Conservation (phyloP, 2,888 invertebrate species). For the Sminthurides aquaticus region DNA sequence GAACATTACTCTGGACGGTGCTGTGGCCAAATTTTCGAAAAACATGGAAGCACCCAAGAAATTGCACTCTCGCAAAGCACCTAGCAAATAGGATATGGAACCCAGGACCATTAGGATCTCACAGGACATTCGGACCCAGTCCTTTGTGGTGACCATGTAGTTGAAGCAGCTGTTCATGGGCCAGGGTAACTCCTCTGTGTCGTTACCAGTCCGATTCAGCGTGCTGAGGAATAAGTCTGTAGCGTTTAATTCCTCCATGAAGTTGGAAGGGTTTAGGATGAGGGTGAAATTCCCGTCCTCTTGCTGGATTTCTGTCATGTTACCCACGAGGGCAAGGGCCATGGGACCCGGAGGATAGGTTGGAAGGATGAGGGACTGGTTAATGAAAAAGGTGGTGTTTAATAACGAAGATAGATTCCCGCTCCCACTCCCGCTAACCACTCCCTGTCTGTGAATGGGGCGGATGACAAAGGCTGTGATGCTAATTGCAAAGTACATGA, state of each 20-base stretch:
- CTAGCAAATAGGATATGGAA: conserved; percentile 72
- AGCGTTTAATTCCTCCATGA: background rate
- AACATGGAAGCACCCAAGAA: conserved; percentile 91
- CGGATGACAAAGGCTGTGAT: conserved; percentile 79
- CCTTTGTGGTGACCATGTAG: conserved; percentile 47
- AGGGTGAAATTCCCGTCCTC: conserved; percentile 17
- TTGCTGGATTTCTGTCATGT: background rate
- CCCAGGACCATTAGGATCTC: conserved; percentile 72
- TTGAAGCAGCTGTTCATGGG: conserved; percentile 12
- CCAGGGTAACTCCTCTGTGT: background rate
- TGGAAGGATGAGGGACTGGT: background rate
- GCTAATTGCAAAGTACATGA: conserved; percentile 82
- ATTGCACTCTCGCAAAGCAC: conserved; percentile 77
- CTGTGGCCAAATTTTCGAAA: conserved; percentile 82
- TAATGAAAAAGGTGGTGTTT: background rate
- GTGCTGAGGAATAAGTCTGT: conserved; percentile 6
- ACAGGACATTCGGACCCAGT: conserved; percentile 64
- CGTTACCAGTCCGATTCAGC: background rate
- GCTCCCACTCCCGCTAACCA: conserved; percentile 14
- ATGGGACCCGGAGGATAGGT: background rate
- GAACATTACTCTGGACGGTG: conserved; percentile 88
- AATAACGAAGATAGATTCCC: conserved; percentile 21
- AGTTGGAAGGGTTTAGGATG: background rate
- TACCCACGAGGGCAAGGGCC: background rate
- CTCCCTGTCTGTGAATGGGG: conserved; percentile 58